Evolutionary conservation across 64 coral and sea anemone species (phyloP), one percentile per base, ranked within the genome.

Genomic region (Porites australiensis): DNA sequence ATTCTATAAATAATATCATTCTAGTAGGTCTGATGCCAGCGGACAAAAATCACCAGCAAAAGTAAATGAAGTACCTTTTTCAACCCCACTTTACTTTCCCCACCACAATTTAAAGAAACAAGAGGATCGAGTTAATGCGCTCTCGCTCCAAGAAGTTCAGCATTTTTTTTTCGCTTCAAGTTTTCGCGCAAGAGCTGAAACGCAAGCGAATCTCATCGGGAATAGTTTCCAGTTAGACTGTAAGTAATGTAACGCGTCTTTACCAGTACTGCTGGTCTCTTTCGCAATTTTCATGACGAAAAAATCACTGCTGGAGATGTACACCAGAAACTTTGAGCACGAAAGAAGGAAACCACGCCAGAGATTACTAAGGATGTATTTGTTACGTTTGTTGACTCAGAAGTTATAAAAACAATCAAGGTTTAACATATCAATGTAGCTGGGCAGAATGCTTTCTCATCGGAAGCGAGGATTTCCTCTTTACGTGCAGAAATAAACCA

Each of bases 361-460:
- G 21, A 49, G 68, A 51, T 9, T 47, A 84, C 61, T 10, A 44
- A 0, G 1, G 16, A 13, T 37, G 43, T 16, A 76, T 76, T 76
- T 19, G 48, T 2, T 47, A 50, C 2, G 78, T 81, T 79, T 84
- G 44, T 68, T 84, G 61, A 68, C 59, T 20, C 18, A 84, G 21
- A 80, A 69, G 63, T 69, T 23, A 45, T 20, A 84, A 84, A 83
- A 84, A 84, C 63, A 84, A 23, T 0, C 23, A 81, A 37, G 1
- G 78, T 63, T 81, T 62, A 63, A 12, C 60, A 59, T 79, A 58
- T 20, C 8, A 59, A 57, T 13, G 51, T 10, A 22, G 75, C 22
- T 59, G 15, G 9, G 50, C 75, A 6, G 5, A 6, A 5, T 22
- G 4, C 23, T 8, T 79, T 59, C 44, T 13, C 22, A 27, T 79